Base-by-base conservation (phyloP, 2,888 invertebrate species). In the Bugula neritina region DNA sequence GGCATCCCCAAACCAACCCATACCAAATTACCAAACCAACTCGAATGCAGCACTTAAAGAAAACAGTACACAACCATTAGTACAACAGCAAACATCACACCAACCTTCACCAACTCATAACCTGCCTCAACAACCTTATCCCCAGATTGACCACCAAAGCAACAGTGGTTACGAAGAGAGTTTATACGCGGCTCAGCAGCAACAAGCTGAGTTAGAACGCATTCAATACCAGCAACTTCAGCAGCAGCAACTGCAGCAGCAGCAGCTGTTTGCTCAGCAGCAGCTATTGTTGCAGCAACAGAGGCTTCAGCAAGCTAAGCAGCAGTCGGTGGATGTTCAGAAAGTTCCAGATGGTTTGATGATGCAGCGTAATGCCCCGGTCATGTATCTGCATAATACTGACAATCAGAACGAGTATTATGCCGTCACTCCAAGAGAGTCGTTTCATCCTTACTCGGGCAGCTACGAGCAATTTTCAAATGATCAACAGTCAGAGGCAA, bases 241-340 rank as follows among this genome's bases (percentile, higher is more conserved):
- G 35, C 69, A 72, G 55, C 71, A 71, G 54, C 71, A 71, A 3
- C 43, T 54, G 2, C 21, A 71, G 23, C 43, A 54, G 55, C 55
- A 34, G 55, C 71, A 71, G 23, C 43, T 71, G 10, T 31, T 63
- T 10, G 63, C 27, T 63, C 63, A 63, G 31, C 63, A 63, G 63
- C 54, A 35, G 27, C 43, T 54, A 57, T 69, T 72, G 34, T 52
- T 54, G 25, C 71, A 63, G 13, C 57, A 57, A 23, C 57, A 57
- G 57, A 57, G n/a, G 23, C 10, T 57, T 3, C 57, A 57, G n/a
- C 57, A 57, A 43, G 17, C 10, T 57, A 21, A 63, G 31, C 63
- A 63, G 63, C 63, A 63, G n/a, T 10, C 27, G 63, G 13, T 10
- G 27, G 27, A 21, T 25, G 5, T 31, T 31, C 25, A 2, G 31